These are phyloP conservation scores for Thera obeliscata DNA, from an alignment of 2,888 invertebrate genomes.

Conservation along the genomic window DNA sequence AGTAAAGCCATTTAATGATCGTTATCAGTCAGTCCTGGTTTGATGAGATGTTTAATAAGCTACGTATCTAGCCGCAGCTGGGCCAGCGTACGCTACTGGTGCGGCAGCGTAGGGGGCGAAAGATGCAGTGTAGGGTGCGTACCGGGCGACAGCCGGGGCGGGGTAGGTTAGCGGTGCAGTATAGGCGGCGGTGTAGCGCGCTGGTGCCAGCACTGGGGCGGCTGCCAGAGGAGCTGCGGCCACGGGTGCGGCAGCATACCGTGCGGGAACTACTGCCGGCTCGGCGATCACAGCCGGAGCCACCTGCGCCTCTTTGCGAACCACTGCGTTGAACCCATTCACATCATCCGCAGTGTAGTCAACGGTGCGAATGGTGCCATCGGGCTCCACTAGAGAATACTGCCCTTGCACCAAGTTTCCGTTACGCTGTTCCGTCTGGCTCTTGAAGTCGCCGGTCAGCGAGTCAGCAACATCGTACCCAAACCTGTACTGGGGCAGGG, in stretches of 20 bases:
- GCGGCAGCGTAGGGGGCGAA: conserved; percentile 48
- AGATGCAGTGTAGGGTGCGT: conserved; percentile 46
- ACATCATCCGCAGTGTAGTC: conserved; percentile 70
- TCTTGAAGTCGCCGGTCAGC: conserved; percentile 74
- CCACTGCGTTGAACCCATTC: conserved; percentile 73
- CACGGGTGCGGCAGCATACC: conserved; percentile 40
- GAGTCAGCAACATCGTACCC: conserved; percentile 72
- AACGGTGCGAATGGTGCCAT: conserved; percentile 70
- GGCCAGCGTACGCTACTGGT: conserved; percentile 51
- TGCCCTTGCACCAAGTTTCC: conserved; percentile 80
- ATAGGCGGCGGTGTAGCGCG: conserved; percentile 59
- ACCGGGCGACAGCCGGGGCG: conserved; percentile 45
- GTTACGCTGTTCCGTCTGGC: conserved; percentile 75
- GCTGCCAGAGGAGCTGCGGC: conserved; percentile 36
- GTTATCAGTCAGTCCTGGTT: conserved; percentile 60
- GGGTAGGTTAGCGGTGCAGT: conserved; percentile 50
- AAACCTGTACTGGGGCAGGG: conserved; percentile 83
- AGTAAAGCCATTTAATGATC: conserved; percentile 56
- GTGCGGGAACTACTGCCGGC: conserved; percentile 47
- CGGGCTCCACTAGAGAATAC: conserved; percentile 70
- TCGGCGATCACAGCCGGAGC: conserved; percentile 47
- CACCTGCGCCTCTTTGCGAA: conserved; percentile 62
- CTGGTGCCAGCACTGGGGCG: conserved; percentile 46
- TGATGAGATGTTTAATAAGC: conserved; percentile 54
- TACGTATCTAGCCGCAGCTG: conserved; percentile 61